These are phyloP conservation scores for Gambelia wislizenii DNA, from an alignment of 2,797 vertebrate species.

Conservation along the genomic window DNA sequence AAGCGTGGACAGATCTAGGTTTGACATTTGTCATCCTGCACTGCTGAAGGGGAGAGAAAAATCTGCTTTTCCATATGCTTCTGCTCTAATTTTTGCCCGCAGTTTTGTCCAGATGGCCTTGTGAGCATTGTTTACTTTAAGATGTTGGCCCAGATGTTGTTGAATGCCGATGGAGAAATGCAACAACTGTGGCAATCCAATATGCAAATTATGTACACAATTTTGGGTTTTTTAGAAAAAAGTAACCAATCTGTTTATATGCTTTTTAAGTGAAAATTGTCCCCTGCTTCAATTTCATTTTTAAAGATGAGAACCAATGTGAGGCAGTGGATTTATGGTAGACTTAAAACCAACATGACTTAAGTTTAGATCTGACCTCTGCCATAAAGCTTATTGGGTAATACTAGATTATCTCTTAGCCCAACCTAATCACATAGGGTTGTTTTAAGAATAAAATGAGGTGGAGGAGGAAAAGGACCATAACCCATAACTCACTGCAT, in stretches of 20 bases:
- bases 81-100: conserved; percentile 88
- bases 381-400: neutral
- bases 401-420: neutral
- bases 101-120: conserved; percentile 96
- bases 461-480: neutral
- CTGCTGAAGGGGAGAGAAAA: conserved; percentile 97
- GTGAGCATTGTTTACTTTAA: conserved; percentile 99
- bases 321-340: neutral
- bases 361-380: neutral
- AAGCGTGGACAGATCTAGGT: conserved; percentile 91
- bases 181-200: conserved; percentile 78
- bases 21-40: conserved; percentile 93
- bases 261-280: conserved; percentile 16
- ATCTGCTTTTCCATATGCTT: conserved; percentile 99
- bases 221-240: conserved; percentile 58
- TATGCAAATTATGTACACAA: conserved; percentile 76
- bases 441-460: neutral
- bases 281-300: conserved; percentile 22
- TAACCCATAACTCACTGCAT: neutral
- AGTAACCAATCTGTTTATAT: conserved; percentile 63
- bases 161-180: conserved; percentile 80
- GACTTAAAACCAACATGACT: neutral
- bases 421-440: neutral
- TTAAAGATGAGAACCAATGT: conserved; percentile 1
- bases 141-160: conserved; percentile 93